A percentile compares a stretch with the other conserved stretches of the same genome.
These are phyloP conservation scores for Ceratitis capitata DNA, from an alignment of 1,140 invertebrate genomes.

Conservation along the genomic window DNA sequence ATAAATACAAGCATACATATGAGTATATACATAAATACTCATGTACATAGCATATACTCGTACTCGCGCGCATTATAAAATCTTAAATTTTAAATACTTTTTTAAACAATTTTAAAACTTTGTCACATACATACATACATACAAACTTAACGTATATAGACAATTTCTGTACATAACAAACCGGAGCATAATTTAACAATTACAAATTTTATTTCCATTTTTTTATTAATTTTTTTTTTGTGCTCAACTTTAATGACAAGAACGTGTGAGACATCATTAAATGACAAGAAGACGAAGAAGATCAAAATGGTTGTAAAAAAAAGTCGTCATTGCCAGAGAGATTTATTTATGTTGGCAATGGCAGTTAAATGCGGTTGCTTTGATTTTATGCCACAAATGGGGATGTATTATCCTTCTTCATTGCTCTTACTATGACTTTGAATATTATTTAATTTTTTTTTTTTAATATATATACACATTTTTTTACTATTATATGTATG, in stretches of 20 bases:
- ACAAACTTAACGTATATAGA: too few relatives aligned
- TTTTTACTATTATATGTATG: too few relatives aligned
- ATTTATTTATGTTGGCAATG: not conserved
- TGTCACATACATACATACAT: too few relatives aligned
- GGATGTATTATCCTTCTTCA: not conserved
- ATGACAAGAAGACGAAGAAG: not conserved
- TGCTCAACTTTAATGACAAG: not conserved
- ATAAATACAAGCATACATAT: not conserved
- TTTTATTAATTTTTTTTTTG: not conserved
- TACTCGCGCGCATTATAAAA: too few relatives aligned
- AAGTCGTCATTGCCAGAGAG: slow-evolving; percentile 42
- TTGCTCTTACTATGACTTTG: not conserved
- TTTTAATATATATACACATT: not conserved
- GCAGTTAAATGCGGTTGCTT: not conserved
- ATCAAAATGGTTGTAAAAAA: not conserved
- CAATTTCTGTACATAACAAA: not conserved
- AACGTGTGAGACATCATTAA: not conserved
- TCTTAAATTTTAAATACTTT: not conserved
- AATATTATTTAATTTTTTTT: not conserved
- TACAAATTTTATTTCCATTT: not conserved
- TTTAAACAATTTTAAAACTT: not conserved
- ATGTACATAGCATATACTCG: too few relatives aligned
- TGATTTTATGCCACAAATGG: not conserved
- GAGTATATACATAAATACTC: too few relatives aligned
- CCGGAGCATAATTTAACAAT: not conserved